These are phyloP conservation scores for Mesorhabditis sp. DNA, from an alignment of 2,888 invertebrate species.

Conservation along the genomic window DNA sequence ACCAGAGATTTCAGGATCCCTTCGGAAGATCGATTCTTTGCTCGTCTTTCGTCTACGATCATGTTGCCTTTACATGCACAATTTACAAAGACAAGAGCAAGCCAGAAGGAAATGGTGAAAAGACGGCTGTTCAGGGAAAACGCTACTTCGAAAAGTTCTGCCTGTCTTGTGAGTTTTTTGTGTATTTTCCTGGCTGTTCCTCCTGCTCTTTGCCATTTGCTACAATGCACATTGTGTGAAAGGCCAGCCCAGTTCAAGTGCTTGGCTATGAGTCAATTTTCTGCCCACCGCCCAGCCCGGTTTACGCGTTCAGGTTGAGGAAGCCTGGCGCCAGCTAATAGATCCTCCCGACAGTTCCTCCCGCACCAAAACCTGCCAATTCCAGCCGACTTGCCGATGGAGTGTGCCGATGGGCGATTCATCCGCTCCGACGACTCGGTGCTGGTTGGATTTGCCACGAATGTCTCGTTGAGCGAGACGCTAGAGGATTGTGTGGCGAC, in stretches of 20 bases:
- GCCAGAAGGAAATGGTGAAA: constrained; percentile 36
- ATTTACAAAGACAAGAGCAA: constrained; percentile 36
- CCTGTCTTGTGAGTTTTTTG: constrained; percentile 35
- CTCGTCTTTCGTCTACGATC: constrained; percentile 48
- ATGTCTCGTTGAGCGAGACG: constrained; percentile 38
- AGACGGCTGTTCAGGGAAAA: constrained; percentile 25
- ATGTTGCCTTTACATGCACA: constrained; percentile 40
- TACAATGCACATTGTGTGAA: too few species aligned
- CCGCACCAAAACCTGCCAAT: background rate
- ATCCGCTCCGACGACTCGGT: constrained; percentile 53
- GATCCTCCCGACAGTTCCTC: constrained; percentile 7
- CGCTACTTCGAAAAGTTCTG: constrained; percentile 56
- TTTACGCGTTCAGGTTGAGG: too few species aligned
- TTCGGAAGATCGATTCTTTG: constrained; percentile 34
- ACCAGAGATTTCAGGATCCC: constrained; percentile 27
- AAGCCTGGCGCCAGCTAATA: too few species aligned
- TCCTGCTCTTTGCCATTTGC: too few species aligned
- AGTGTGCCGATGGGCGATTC: constrained; percentile 47
- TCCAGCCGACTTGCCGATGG: constrained; percentile 37
- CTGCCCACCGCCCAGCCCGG: too few species aligned
- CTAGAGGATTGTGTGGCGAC: constrained; percentile 49
- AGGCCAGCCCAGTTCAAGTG: too few species aligned
- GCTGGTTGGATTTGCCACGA: constrained; percentile 50
- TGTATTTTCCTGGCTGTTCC: background rate
- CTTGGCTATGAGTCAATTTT: too few species aligned